These are phyloP conservation scores for Pachycephus smyrnensis DNA, from an alignment of 2,888 invertebrate genomes.

Conservation along the genomic window DNA sequence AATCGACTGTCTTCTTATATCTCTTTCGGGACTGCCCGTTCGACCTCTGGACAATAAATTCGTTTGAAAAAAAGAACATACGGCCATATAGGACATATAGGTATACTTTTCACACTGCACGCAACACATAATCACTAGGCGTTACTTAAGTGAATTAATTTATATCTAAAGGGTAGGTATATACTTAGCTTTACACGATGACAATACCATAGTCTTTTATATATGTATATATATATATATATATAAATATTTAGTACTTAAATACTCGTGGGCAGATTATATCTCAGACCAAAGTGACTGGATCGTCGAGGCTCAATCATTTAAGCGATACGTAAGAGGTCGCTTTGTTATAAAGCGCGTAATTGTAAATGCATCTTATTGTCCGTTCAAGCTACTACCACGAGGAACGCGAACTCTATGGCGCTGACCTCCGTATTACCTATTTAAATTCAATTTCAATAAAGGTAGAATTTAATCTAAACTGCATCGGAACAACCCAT, in stretches of 20 bases:
- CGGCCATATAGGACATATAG: neutral
- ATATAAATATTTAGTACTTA: too few relatives aligned
- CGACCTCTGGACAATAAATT: neutral
- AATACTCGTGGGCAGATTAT: neutral
- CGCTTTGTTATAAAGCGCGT: too few relatives aligned
- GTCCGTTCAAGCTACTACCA: neutral
- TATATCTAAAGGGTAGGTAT: neutral
- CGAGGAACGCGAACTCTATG: neutral
- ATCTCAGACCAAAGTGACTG: neutral
- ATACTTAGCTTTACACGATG: too few relatives aligned
- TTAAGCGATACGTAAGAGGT: neutral
- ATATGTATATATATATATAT: too few relatives aligned
- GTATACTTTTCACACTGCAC: neutral
- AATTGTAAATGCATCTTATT: neutral
- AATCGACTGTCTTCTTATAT: neutral
- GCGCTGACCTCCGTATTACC: slow-evolving; percentile 8
- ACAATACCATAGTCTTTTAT: too few relatives aligned
- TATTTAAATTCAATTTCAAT: slow-evolving; percentile 33
- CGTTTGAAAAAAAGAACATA: neutral
- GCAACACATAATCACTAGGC: neutral
- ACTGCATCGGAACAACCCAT: slow-evolving; percentile 21
- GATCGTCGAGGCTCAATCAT: neutral
- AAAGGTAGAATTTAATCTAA: slow-evolving; percentile 33
- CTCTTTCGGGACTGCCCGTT: neutral
- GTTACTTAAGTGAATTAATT: neutral